A percentile compares a stretch with the other conserved stretches of the same genome.
Evolutionary conservation across 1,140 invertebrate species (phyloP).

Genomic region (Theocolax elegans): DNA sequence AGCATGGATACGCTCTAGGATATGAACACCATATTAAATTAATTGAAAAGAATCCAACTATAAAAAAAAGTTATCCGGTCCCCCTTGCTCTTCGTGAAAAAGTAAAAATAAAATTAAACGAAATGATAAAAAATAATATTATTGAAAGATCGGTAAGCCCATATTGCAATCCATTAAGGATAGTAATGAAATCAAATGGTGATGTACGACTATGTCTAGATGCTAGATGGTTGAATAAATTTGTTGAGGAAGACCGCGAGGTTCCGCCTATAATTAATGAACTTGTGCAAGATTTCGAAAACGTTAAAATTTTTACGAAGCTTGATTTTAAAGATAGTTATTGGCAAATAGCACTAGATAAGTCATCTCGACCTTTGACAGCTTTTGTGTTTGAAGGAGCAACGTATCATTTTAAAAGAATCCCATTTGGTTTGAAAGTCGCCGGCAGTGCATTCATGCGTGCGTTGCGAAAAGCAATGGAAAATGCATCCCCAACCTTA

Average conservation of each 20-base stretch:
- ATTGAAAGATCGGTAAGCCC: constrained; percentile 45
- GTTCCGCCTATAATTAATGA: constrained; percentile 37
- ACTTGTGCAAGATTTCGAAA: constrained; percentile 46
- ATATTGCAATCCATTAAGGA: constrained; percentile 54
- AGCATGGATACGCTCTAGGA: not conserved
- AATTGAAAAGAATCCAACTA: constrained; percentile 3
- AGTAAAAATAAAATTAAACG: constrained; percentile 26
- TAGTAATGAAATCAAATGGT: not conserved
- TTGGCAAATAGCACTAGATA: constrained; percentile 54
- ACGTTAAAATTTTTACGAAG: constrained; percentile 45
- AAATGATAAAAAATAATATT: constrained; percentile 39
- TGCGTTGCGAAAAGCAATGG: constrained; percentile 1
- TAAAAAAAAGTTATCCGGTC: constrained; percentile 45
- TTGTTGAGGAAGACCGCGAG: constrained; percentile 35
- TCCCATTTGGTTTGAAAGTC: constrained; percentile 34
- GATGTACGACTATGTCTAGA: constrained; percentile 43
- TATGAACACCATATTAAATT: not conserved
- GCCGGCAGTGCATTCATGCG: constrained; percentile 39
- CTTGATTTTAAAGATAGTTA: constrained; percentile 55
- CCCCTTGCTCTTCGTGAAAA: constrained; percentile 27
- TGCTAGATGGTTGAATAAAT: constrained; percentile 35
- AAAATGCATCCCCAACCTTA: not conserved
- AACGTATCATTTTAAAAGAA: constrained; percentile 31
- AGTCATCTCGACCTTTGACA: constrained; percentile 41
- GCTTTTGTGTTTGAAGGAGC: constrained; percentile 51